phyloP scores from a whole-genome alignment of 2,797 vertebrate genomes.

The Taenioides sp. region DNA sequence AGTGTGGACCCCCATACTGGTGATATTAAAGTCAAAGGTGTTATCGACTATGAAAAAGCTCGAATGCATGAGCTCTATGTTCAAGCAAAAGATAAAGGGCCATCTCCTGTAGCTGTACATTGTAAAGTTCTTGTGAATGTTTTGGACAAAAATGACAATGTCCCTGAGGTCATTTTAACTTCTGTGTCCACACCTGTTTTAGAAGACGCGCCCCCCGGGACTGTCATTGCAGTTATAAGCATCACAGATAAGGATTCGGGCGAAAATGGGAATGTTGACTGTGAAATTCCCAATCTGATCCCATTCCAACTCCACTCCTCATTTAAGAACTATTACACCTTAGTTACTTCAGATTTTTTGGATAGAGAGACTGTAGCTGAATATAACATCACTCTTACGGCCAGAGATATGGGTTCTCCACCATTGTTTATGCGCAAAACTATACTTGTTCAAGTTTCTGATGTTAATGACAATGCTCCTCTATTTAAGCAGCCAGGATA shows the following conservation, averaged over 20 bases:
- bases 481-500: constrained; percentile 86
- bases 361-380: constrained; percentile 80
- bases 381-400: constrained; percentile 86
- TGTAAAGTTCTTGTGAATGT: constrained; percentile 89
- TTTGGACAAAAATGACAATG: constrained; percentile 88
- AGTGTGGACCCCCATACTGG: constrained; percentile 83
- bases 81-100: constrained; percentile 89
- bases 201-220: constrained; percentile 86
- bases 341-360: constrained; percentile 83
- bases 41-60: constrained; percentile 86
- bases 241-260: constrained; percentile 88
- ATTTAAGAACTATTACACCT: constrained; percentile 88
- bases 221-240: constrained; percentile 88
- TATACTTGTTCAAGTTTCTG: constrained; percentile 82
- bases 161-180: constrained; percentile 85
- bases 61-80: constrained; percentile 88
- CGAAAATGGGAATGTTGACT: constrained; percentile 86
- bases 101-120: constrained; percentile 86
- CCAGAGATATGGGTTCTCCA: constrained; percentile 83
- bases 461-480: constrained; percentile 88
- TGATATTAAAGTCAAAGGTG: constrained; percentile 85
- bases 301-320: constrained; percentile 89
- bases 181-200: constrained; percentile 87
- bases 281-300: constrained; percentile 75
- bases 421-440: constrained; percentile 79